These are phyloP conservation scores for Mormyrops boulengeri DNA, from an alignment of 2,797 vertebrate species.

Conservation along the genomic window DNA sequence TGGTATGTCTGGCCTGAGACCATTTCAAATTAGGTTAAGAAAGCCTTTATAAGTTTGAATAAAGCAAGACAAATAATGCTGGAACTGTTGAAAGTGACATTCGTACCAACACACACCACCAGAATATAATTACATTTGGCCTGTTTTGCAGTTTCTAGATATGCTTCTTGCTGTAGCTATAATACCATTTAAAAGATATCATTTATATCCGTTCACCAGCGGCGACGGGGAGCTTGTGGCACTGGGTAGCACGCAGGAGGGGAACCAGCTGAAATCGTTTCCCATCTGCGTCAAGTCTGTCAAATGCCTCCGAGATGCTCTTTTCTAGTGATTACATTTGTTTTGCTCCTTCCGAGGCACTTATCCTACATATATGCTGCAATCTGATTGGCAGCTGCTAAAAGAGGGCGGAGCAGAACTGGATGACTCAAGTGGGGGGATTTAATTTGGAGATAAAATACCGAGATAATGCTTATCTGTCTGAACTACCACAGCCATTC, in stretches of 20 bases:
- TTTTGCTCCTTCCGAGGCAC: neutral
- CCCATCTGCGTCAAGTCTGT: neutral
- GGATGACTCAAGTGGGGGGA: neutral
- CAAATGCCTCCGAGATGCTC: neutral
- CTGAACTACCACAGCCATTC: neutral
- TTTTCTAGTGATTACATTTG: neutral
- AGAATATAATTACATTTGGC: neutral
- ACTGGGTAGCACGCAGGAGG: neutral
- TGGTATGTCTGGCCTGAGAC: neutral
- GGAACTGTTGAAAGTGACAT: neutral
- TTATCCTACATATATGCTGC: neutral
- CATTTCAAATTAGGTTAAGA: slow-evolving; percentile 9
- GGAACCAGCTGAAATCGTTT: neutral
- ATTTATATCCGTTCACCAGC: neutral
- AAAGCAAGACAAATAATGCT: slow-evolving; percentile 3
- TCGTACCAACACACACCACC: neutral
- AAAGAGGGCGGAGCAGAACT: neutral
- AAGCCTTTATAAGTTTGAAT: neutral
- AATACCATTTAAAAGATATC: neutral
- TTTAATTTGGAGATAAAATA: neutral
- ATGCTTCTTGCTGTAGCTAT: neutral
- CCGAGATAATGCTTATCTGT: neutral
- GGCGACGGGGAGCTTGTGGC: neutral
- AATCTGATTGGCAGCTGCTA: neutral
- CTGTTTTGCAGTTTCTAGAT: neutral